phyloP scores from a whole-genome alignment of 2,113 vertebrate species.

The Cercocebus atys region DNA sequence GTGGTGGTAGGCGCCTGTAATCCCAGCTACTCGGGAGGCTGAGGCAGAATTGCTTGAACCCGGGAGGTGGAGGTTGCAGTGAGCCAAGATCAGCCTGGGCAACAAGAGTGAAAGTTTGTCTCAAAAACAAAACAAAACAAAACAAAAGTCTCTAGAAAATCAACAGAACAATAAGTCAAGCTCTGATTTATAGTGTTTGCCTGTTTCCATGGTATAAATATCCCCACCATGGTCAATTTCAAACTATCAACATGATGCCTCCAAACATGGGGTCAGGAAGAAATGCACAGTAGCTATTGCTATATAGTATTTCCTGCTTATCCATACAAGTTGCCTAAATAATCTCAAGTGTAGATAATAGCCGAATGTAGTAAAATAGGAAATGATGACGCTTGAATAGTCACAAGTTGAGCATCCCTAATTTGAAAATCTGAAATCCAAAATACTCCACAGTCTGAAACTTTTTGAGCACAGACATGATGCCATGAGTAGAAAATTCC shows the following conservation, averaged over 20 bases:
- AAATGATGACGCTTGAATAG: conserved; percentile 2
- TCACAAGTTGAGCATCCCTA: not conserved
- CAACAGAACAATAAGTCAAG: not conserved
- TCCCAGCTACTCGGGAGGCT: too few relatives aligned
- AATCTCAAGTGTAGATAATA: not conserved
- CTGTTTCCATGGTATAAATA: conserved; percentile 40
- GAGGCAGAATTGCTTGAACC: too few relatives aligned
- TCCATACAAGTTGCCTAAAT: not conserved
- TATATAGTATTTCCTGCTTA: not conserved
- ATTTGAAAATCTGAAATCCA: not conserved
- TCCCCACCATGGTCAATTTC: not conserved
- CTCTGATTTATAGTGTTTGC: not conserved
- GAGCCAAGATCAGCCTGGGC: too few relatives aligned
- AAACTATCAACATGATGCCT: not conserved
- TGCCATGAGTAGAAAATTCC: not conserved
- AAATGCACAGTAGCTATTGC: not conserved
- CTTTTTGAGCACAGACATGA: not conserved
- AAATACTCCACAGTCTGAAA: not conserved
- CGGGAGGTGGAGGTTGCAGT: too few relatives aligned
- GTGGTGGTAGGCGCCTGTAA: too few relatives aligned
- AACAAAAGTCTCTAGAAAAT: not conserved
- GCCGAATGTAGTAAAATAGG: not conserved
- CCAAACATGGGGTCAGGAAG: not conserved
- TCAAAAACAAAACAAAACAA: too few relatives aligned
- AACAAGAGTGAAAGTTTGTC: too few relatives aligned